Conservation (phyloP, 2,888 invertebrate species). For the Pseudanteris insignis region DNA sequence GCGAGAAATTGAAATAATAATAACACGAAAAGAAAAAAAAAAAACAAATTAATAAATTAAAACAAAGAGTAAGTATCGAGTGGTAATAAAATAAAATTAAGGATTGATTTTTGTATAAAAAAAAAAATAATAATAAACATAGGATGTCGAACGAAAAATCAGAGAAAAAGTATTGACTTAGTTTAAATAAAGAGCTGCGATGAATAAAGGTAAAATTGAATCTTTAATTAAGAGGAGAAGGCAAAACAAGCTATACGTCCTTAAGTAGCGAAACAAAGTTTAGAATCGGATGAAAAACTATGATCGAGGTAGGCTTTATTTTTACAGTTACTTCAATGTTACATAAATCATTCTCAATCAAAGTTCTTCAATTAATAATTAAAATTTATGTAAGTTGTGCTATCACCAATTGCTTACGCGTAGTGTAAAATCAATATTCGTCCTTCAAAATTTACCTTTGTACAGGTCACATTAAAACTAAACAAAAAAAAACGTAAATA, state of each 20-base stretch:
- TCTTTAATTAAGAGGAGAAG: conserved; percentile 6
- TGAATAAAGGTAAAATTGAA: conserved; percentile 7
- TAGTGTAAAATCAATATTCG: conserved; percentile 40
- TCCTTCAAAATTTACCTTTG: conserved; percentile 41
- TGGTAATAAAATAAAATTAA: conserved; percentile 36
- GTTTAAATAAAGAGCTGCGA: conserved; percentile 30
- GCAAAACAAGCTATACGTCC: conserved; percentile 43
- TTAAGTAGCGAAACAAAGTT: conserved; percentile 38
- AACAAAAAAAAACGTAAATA: conserved; percentile 14
- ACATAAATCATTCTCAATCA: conserved; percentile 40
- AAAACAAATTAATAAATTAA: no score
- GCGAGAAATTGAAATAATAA: no score
- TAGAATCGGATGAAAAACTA: conserved; percentile 40
- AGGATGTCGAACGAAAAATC: conserved; percentile 37
- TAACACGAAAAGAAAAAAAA: no score
- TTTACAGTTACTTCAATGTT: conserved; percentile 46
- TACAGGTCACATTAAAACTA: conserved; percentile 33
- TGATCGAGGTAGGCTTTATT: conserved; percentile 44
- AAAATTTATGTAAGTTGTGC: conserved; percentile 40
- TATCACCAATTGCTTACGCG: conserved; percentile 42
- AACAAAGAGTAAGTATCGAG: conserved; percentile 35
- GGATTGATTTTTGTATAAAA: conserved; percentile 47
- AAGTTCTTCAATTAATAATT: conserved; percentile 40
- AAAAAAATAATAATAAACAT: conserved; percentile 43
- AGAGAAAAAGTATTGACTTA: conserved; percentile 34